phyloP scores from a whole-genome alignment of 2,888 invertebrate genomes.

The Eurois occulta region DNA sequence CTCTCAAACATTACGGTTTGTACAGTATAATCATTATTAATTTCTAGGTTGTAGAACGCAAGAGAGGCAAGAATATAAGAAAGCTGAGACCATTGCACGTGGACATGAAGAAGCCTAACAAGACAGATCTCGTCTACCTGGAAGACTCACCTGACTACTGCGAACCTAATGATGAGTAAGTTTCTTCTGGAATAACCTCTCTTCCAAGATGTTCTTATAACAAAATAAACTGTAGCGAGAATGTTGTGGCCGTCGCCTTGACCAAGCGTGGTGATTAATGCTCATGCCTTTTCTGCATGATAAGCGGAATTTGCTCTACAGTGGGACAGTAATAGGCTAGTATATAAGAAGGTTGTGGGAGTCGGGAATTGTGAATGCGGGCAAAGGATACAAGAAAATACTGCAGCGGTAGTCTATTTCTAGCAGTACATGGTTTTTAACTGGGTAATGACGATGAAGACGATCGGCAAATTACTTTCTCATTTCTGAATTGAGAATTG shows the following conservation, averaged over 20 bases:
- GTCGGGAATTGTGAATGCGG: not conserved
- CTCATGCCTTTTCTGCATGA: not conserved
- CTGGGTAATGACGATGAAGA: no score
- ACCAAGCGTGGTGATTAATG: not conserved
- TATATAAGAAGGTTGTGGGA: no score
- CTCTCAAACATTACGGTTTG: no score
- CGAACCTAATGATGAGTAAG: slow-evolving; percentile 95
- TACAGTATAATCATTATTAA: not conserved
- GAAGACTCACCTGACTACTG: slow-evolving; percentile 98
- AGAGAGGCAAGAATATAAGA: slow-evolving; percentile 91
- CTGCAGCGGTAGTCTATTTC: accelerated
- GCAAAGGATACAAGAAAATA: not conserved
- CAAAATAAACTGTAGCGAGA: not conserved
- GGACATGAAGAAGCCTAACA: slow-evolving; percentile 96
- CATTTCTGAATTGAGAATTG: not conserved
- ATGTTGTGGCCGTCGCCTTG: not conserved
- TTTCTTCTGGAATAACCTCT: slow-evolving; percentile 52
- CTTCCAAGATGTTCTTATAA: not conserved
- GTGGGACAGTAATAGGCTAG: not conserved
- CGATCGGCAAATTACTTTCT: no score
- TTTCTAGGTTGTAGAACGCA: slow-evolving; percentile 91
- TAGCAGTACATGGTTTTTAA: no score
- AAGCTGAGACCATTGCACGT: slow-evolving; percentile 93
- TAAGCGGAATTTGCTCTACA: not conserved
- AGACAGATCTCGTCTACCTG: slow-evolving; percentile 97